Conservation (phyloP, 2,888 invertebrate species). For the Stratiomys singularior region DNA sequence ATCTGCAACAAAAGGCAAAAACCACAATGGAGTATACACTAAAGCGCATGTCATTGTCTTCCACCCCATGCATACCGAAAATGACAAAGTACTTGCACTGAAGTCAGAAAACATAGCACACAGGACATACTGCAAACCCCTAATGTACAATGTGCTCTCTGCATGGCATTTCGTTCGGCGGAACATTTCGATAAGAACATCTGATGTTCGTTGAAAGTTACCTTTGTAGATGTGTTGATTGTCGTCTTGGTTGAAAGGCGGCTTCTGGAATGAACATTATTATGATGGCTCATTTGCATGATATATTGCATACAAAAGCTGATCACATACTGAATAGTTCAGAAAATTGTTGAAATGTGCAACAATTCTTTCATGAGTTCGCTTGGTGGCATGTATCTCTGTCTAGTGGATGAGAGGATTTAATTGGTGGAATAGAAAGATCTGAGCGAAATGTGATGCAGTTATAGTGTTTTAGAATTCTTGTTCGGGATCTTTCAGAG, state of each 20-base stretch:
- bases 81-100: background rate
- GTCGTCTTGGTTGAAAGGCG: background rate
- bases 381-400: background rate
- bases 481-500: background rate
- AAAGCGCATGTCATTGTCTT: conserved; percentile 6
- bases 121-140: background rate
- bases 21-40: conserved; percentile 5
- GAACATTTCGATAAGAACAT: background rate
- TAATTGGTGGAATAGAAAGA: background rate
- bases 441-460: background rate
- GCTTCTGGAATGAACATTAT: background rate
- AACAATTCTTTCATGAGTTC: background rate
- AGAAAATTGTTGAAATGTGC: background rate
- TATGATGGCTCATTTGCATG: conserved; percentile 19
- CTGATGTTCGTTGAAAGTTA: background rate
- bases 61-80: background rate
- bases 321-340: background rate
- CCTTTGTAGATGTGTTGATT: background rate
- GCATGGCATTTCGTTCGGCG: background rate
- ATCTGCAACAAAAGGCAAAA: background rate
- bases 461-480: background rate
- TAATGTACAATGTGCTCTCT: background rate
- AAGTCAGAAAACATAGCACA: background rate
- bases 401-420: background rate
- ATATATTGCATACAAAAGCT: background rate